Evolutionary conservation across 2,797 vertebrate species (phyloP).

Genomic region (Tapirus indicus): DNA sequence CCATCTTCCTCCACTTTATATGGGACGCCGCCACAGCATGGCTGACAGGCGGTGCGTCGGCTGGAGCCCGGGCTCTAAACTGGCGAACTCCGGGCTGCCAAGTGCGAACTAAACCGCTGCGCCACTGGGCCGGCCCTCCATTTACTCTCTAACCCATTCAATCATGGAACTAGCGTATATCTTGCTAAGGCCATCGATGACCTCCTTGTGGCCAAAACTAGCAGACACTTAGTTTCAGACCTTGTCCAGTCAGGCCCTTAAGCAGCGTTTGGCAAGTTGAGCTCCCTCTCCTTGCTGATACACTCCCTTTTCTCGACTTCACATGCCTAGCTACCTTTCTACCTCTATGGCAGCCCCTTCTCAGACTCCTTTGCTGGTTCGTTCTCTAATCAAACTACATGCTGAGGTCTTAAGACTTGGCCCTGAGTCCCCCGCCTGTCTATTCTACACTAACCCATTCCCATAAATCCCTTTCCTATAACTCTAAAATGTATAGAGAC

Average conservation of each 20-base stretch:
- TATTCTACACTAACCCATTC: not conserved
- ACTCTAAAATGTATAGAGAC: not conserved
- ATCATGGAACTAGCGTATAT: not conserved
- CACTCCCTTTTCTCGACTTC: not conserved
- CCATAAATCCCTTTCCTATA: not conserved
- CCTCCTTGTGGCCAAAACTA: not conserved
- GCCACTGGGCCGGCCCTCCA: not conserved
- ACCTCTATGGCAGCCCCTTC: not conserved
- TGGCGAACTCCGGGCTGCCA: too few species aligned
- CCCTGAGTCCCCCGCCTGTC: not conserved
- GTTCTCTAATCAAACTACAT: not conserved
- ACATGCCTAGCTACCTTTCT: not conserved
- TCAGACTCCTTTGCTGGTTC: not conserved
- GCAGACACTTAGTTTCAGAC: not conserved
- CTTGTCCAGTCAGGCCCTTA: not conserved
- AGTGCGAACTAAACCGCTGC: too few species aligned
- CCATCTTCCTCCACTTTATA: too few species aligned
- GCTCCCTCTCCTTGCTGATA: not conserved
- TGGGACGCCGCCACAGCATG: too few species aligned
- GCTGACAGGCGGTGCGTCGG: too few species aligned
- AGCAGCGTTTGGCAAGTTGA: not conserved
- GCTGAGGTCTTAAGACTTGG: not conserved
- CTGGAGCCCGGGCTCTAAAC: too few species aligned
- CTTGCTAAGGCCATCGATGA: not conserved
- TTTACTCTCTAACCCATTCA: not conserved